phyloP scores from a whole-genome alignment of 64 coral and sea anemone species.

The Actinia tenebrosa region DNA sequence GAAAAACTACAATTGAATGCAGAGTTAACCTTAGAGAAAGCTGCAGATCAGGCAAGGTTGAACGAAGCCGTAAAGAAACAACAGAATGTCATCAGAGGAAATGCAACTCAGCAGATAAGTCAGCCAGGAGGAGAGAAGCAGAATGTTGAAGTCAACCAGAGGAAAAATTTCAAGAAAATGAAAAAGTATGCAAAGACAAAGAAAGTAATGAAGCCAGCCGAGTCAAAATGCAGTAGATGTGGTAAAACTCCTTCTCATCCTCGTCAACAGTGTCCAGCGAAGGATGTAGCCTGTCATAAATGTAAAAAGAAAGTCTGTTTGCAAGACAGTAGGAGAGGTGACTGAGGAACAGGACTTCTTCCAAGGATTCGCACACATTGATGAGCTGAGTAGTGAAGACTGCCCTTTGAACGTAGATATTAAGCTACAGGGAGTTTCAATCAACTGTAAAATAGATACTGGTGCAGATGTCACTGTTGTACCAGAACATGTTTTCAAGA shows the following conservation, averaged over 20 bases:
- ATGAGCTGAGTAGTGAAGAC: background rate
- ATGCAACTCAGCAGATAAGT: background rate
- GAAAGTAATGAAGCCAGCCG: background rate
- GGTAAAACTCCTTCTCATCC: slow-evolving; percentile 4
- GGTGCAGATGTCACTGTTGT: slow-evolving; percentile 18
- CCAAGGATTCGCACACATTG: slow-evolving; percentile 3
- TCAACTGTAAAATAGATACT: slow-evolving; percentile 26
- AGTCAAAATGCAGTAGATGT: slow-evolving; percentile 19
- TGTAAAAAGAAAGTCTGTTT: slow-evolving; percentile 3
- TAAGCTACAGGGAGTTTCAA: background rate
- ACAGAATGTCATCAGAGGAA: slow-evolving; percentile 28
- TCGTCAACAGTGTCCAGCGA: slow-evolving; percentile 25
- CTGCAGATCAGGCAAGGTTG: slow-evolving; percentile 30
- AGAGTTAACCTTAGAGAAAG: slow-evolving; percentile 46
- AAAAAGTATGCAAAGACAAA: background rate
- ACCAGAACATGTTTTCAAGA: slow-evolving; percentile 20
- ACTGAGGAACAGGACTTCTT: slow-evolving; percentile 26
- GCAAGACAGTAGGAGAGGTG: slow-evolving; percentile 16
- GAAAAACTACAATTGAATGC: slow-evolving; percentile 53
- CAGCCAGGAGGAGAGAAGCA: background rate
- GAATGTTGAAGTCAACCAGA: background rate
- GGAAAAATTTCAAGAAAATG: slow-evolving; percentile 14
- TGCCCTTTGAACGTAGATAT: slow-evolving; percentile 20
- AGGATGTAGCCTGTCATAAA: background rate
- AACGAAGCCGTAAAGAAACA: slow-evolving; percentile 55